A percentile compares a stretch with the other conserved stretches of the same genome.
Evolutionary conservation across 2,797 vertebrate genomes (phyloP).

Genomic region (Eupleurogrammus muticus): DNA sequence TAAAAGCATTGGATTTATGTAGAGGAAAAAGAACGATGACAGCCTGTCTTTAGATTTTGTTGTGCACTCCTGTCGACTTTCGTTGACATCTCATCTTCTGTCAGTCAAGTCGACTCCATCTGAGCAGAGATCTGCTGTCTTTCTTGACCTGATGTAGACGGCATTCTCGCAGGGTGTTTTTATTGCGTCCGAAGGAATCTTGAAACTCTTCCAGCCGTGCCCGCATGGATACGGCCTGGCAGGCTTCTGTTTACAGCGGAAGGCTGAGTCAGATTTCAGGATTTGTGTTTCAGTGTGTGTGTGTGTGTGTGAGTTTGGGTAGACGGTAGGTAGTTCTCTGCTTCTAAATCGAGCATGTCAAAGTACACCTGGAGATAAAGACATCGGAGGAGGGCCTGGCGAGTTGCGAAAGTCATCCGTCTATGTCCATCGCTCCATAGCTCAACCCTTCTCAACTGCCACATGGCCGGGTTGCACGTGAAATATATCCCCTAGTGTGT

Average conservation of each 20-base stretch:
- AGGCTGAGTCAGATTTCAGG: slow-evolving; percentile 59
- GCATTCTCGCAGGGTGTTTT: slow-evolving; percentile 38
- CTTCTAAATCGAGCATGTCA: slow-evolving; percentile 72
- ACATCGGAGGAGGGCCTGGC: slow-evolving; percentile 50
- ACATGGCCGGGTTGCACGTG: slow-evolving; percentile 24
- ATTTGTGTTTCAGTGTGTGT: slow-evolving; percentile 23
- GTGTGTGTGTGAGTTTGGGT: slow-evolving; percentile 14
- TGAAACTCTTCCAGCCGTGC: slow-evolving; percentile 57
- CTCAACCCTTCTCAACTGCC: slow-evolving; percentile 20
- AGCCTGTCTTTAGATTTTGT: slow-evolving; percentile 34
- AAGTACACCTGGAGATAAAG: slow-evolving; percentile 69
- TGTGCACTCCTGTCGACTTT: too few species aligned
- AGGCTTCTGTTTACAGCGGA: slow-evolving; percentile 45
- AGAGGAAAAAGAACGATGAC: slow-evolving; percentile 13
- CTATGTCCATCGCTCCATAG: slow-evolving; percentile 44
- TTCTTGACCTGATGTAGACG: slow-evolving; percentile 32
- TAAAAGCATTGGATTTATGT: slow-evolving; percentile 28
- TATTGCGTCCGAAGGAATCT: slow-evolving; percentile 42
- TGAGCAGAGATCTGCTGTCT: slow-evolving; percentile 24
- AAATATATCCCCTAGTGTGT: slow-evolving; percentile 29
- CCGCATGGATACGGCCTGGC: slow-evolving; percentile 18
- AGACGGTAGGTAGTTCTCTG: slow-evolving; percentile 44
- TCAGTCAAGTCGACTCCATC: slow-evolving; percentile 17
- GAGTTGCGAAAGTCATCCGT: slow-evolving; percentile 74
- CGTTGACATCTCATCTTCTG: slow-evolving; percentile 29